phyloP scores from a whole-genome alignment of 2,888 invertebrate genomes.

The Sisyra terminalis region DNA sequence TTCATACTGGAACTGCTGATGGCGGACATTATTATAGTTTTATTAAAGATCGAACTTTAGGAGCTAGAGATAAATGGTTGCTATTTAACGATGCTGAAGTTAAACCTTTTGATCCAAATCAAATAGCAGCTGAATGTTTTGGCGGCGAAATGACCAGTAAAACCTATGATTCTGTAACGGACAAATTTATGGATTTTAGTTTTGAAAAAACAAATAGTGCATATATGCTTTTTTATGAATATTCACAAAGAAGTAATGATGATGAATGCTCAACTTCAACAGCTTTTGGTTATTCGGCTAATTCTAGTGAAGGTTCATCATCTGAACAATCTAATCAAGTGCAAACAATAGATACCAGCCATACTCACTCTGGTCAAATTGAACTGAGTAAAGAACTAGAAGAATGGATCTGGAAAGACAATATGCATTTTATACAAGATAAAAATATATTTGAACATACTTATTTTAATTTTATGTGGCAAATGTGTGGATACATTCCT shows the following conservation, averaged over 20 bases:
- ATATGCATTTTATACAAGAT: slow-evolving; percentile 87
- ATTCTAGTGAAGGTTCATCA: slow-evolving; percentile 10
- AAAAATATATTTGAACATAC: slow-evolving; percentile 93
- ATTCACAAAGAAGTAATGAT: slow-evolving; percentile 33
- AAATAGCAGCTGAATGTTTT: slow-evolving; percentile 89
- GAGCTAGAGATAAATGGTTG: slow-evolving; percentile 76
- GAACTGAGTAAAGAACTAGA: slow-evolving; percentile 65
- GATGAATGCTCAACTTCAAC: slow-evolving; percentile 16
- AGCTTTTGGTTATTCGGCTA: slow-evolving; percentile 13
- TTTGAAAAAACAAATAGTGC: slow-evolving; percentile 97
- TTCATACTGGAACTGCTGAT: slow-evolving; percentile 95
- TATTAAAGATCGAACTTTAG: slow-evolving; percentile 68
- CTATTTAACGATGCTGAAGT: slow-evolving; percentile 87
- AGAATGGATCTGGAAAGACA: slow-evolving; percentile 96
- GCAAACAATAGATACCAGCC: slow-evolving; percentile 16
- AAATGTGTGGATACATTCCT: slow-evolving; percentile 86
- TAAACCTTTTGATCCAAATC: slow-evolving; percentile 87
- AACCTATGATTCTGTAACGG: slow-evolving; percentile 90
- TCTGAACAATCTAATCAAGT: slow-evolving; percentile 12
- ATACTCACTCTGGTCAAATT: slow-evolving; percentile 17
- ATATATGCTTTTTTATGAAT: slow-evolving; percentile 93
- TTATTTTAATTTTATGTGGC: slow-evolving; percentile 91
- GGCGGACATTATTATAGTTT: slow-evolving; percentile 95
- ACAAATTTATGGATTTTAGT: slow-evolving; percentile 94
- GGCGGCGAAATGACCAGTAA: slow-evolving; percentile 97